phyloP scores from a whole-genome alignment of 2,797 vertebrate species.

The Channa striata region DNA sequence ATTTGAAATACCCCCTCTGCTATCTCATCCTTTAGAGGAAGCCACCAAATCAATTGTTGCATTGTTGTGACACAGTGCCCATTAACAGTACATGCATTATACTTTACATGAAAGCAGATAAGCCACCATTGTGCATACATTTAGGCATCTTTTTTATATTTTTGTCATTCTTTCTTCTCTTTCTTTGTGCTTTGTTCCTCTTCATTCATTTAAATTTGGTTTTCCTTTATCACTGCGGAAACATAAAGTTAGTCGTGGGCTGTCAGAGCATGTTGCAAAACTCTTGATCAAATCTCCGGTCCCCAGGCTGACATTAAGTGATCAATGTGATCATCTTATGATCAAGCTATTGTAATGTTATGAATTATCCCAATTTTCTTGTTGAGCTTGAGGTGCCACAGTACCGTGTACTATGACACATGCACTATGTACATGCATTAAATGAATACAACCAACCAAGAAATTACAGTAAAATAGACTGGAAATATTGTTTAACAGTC shows the following conservation, averaged over 20 bases:
- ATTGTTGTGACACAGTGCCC: conserved; percentile 43
- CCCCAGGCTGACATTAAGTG: neutral
- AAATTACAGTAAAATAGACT: neutral
- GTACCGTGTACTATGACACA: neutral
- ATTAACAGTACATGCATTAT: conserved; percentile 17
- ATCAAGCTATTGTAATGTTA: neutral
- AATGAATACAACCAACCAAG: neutral
- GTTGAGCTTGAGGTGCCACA: neutral
- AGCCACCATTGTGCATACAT: neutral
- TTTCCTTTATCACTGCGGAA: neutral
- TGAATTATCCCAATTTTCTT: neutral
- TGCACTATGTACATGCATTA: neutral
- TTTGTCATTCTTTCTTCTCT: neutral
- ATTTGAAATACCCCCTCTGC: conserved; percentile 46
- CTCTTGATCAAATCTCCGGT: neutral
- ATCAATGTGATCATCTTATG: neutral
- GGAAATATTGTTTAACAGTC: neutral
- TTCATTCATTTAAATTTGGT: no score
- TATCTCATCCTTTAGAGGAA: conserved; percentile 61
- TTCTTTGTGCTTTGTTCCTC: neutral
- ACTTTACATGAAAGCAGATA: conserved; percentile 15
- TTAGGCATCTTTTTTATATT: neutral
- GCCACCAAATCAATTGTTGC: conserved; percentile 49
- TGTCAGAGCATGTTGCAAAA: neutral
- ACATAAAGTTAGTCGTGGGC: neutral